These are phyloP conservation scores for Larimichthys polyactis DNA, from an alignment of 2,113 vertebrate species.

Conservation along the genomic window DNA sequence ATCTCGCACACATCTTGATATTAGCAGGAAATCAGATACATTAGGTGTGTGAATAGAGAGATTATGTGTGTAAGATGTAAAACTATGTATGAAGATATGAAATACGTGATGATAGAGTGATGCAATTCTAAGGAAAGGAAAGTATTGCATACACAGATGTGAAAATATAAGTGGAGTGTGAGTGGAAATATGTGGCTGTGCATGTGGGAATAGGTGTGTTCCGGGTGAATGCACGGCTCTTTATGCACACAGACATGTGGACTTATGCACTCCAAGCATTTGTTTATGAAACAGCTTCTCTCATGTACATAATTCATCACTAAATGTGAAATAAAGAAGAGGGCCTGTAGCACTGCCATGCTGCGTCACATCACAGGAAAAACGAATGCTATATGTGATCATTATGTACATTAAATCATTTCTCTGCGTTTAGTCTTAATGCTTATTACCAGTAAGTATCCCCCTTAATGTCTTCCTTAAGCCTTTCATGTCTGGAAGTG, in stretches of 20 bases:
- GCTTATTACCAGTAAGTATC: slow-evolving; percentile 26
- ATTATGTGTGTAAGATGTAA: not conserved
- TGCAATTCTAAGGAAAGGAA: not conserved
- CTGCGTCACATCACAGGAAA: not conserved
- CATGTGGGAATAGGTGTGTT: not conserved
- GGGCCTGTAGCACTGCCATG: not conserved
- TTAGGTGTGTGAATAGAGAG: not conserved
- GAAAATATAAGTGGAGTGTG: not conserved
- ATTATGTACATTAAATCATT: slow-evolving; percentile 3
- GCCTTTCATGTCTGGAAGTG: slow-evolving; percentile 40
- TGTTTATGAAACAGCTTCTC: not conserved
- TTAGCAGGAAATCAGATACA: not conserved
- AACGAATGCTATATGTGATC: not conserved
- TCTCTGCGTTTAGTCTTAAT: slow-evolving; percentile 4
- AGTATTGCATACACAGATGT: not conserved
- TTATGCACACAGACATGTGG: not conserved
- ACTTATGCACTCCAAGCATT: not conserved
- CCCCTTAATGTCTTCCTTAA: slow-evolving; percentile 30
- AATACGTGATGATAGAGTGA: too few relatives aligned
- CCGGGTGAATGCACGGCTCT: not conserved
- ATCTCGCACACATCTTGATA: too few relatives aligned
- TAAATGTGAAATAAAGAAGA: slow-evolving; percentile 7
- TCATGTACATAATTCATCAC: slow-evolving; percentile 13
- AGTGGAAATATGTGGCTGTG: not conserved
- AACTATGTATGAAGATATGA: not conserved